Percentiles rank a stretch among this genome's conserved stretches.
These are phyloP conservation scores for Umimayanthus kanabou DNA, from an alignment of 92 coral and sea anemone species.

Conservation along the genomic window DNA sequence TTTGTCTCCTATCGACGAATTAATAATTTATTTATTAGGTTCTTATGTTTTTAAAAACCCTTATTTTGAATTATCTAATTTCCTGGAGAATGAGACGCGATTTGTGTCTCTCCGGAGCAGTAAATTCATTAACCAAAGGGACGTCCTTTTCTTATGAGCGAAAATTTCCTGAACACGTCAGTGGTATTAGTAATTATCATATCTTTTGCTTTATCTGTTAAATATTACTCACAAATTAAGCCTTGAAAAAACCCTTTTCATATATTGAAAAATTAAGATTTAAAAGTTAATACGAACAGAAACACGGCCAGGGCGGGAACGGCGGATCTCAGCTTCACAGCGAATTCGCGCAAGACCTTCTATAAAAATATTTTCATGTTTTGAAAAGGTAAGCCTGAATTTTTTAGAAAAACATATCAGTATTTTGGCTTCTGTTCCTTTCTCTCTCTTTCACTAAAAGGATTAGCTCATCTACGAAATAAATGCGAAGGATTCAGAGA, in stretches of 20 bases:
- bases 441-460: neutral
- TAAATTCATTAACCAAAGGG: neutral
- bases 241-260: neutral
- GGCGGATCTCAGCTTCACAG: neutral
- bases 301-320: neutral
- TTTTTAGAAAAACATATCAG: neutral
- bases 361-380: neutral
- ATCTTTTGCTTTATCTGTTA: neutral
- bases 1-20: neutral
- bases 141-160: neutral
- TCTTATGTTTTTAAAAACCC: neutral
- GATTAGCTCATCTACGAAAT: neutral
- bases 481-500: neutral
- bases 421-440: neutral
- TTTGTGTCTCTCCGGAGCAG: neutral
- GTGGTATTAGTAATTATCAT: neutral
- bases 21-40: too few species aligned
- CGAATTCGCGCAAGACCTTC: neutral
- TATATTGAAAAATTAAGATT: neutral
- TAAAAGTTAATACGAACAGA: neutral
- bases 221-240: neutral
- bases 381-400: neutral
- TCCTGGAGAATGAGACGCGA: neutral
- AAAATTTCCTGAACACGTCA: neutral
- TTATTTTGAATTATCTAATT: too few species aligned